Evolutionary conservation across 2,113 vertebrate species (phyloP).

Genomic region (Pygoscelis antarcticus): DNA sequence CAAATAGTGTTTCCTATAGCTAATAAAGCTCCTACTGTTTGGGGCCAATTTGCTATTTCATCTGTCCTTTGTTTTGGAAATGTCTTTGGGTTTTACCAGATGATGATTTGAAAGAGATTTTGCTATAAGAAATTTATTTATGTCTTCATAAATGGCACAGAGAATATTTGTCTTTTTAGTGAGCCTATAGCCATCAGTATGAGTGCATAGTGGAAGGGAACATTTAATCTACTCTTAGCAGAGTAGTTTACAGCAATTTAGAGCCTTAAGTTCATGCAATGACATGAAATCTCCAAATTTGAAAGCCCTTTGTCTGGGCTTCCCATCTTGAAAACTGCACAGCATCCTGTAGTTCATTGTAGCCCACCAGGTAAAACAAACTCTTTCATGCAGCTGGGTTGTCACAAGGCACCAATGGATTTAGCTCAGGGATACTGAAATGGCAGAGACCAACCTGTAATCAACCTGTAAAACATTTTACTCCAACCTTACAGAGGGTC

Average conservation of each 20-base stretch:
- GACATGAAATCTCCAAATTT: background rate
- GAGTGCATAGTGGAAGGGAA: background rate
- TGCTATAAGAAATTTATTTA: background rate
- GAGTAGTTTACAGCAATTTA: background rate
- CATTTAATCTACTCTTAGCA: background rate
- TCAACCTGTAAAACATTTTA: background rate
- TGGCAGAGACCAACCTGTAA: background rate
- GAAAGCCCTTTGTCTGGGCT: background rate
- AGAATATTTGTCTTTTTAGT: background rate
- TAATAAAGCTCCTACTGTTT: background rate
- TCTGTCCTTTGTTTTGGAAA: background rate
- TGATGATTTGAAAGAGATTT: background rate
- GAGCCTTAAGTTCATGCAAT: background rate
- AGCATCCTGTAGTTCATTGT: background rate
- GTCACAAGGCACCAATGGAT: background rate
- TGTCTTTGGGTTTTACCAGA: background rate
- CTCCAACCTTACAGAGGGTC: background rate
- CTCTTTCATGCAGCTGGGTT: background rate
- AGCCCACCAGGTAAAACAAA: background rate
- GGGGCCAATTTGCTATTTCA: background rate
- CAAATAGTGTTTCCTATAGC: background rate
- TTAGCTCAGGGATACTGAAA: background rate
- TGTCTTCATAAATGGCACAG: background rate
- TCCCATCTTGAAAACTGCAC: background rate
- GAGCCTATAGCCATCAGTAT: background rate